A percentile compares a stretch with the other conserved stretches of the same genome.
Conservation (phyloP, 2,888 invertebrate genomes). For the Eilema griseolum region DNA sequence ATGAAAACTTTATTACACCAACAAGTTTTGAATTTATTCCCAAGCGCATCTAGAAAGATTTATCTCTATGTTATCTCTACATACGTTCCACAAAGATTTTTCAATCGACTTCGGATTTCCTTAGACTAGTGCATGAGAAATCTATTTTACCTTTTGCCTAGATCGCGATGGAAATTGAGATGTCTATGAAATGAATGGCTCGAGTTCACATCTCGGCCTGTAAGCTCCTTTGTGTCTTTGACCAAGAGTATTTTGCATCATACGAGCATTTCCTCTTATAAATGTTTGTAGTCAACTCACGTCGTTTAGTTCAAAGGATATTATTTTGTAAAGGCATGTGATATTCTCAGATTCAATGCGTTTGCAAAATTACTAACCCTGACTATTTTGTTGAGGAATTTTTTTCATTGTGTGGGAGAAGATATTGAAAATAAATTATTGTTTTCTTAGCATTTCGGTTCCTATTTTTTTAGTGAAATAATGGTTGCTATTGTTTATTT, state of each 20-base stretch:
- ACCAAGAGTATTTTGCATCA: slow-evolving; percentile 10
- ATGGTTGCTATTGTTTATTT: too few relatives aligned
- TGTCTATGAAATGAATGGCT: slow-evolving; percentile 50
- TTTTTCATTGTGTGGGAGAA: neutral
- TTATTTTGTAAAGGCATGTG: neutral
- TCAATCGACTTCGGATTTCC: slow-evolving; percentile 79
- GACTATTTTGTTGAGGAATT: neutral
- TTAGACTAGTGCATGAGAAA: slow-evolving; percentile 65
- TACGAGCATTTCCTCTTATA: slow-evolving; percentile 5
- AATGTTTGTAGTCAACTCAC: neutral
- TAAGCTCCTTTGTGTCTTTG: slow-evolving; percentile 36
- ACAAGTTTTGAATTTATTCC: neutral
- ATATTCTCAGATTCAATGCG: neutral
- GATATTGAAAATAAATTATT: neutral
- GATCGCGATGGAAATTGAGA: slow-evolving; percentile 59
- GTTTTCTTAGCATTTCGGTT: neutral
- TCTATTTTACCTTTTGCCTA: slow-evolving; percentile 67
- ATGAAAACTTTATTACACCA: too few relatives aligned
- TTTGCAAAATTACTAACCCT: neutral
- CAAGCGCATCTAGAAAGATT: slow-evolving; percentile 42
- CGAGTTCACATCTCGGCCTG: slow-evolving; percentile 39
- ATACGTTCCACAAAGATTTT: slow-evolving; percentile 73
- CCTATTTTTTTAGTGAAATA: too few relatives aligned
- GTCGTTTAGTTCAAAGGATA: slow-evolving; percentile 2
- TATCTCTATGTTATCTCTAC: slow-evolving; percentile 44